phyloP scores from a whole-genome alignment of 2,797 vertebrate species.

The Kryptopterus vitreolus region DNA sequence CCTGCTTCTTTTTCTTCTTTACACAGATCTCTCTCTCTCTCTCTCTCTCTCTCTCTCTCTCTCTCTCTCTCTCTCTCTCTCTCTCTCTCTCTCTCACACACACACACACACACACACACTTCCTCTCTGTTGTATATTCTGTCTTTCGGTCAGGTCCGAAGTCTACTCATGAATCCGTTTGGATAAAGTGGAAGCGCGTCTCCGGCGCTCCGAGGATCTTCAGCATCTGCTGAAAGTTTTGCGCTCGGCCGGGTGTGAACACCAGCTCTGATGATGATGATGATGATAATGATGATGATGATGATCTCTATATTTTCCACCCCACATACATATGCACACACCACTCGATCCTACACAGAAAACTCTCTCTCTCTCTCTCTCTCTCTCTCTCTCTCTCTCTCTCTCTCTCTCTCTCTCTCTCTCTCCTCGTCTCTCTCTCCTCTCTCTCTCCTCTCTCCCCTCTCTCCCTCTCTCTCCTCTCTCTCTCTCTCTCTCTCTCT shows the following conservation, averaged over 20 bases:
- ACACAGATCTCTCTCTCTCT: neutral
- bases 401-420: neutral
- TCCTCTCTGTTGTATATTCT: neutral
- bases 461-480: neutral
- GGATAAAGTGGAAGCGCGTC: neutral
- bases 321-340: neutral
- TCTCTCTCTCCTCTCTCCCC: neutral
- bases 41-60: neutral
- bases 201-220: slow-evolving; percentile 1
- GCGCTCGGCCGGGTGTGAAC: neutral
- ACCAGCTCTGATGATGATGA: neutral
- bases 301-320: neutral
- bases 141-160: neutral
- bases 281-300: neutral
- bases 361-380: no score
- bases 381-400: neutral
- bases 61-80: neutral
- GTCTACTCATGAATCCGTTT: neutral
- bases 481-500: neutral
- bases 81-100: neutral
- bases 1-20: neutral
- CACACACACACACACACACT: no score
- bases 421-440: neutral
- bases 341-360: no score
- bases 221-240: slow-evolving; percentile 5